phyloP scores from a whole-genome alignment of 2,888 invertebrate genomes.

The Gari tellinella region DNA sequence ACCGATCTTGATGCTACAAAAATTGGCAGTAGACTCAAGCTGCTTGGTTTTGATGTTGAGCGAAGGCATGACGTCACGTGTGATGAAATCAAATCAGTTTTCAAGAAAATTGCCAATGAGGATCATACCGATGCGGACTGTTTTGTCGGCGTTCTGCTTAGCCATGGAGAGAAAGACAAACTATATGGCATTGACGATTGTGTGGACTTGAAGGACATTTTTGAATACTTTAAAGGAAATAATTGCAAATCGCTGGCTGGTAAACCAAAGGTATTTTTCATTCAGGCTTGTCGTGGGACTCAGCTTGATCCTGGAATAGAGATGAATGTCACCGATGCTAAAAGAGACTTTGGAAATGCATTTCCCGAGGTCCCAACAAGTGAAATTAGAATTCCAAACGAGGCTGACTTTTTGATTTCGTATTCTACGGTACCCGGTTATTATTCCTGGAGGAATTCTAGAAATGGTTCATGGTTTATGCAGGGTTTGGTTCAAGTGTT shows the following conservation, averaged over 20 bases:
- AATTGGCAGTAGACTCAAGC: constrained; percentile 86
- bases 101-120: constrained; percentile 37
- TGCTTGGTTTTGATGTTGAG: constrained; percentile 89
- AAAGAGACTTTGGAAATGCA: not conserved
- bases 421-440: constrained; percentile 83
- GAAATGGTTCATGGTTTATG: constrained; percentile 83
- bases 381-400: constrained; percentile 41
- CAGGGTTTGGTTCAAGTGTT: constrained; percentile 80
- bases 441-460: constrained; percentile 83
- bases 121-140: constrained; percentile 53
- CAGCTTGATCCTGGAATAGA: constrained; percentile 44
- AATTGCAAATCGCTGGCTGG: constrained; percentile 55
- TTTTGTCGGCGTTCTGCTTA: constrained; percentile 60
- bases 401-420: constrained; percentile 82
- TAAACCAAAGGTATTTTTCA: constrained; percentile 66
- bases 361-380: not conserved
- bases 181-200: constrained; percentile 57
- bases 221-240: constrained; percentile 40
- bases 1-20: constrained; percentile 94
- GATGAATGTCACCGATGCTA: constrained; percentile 44
- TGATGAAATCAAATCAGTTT: constrained; percentile 84
- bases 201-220: constrained; percentile 43
- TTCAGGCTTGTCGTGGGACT: constrained; percentile 65
- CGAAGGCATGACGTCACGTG: constrained; percentile 88
- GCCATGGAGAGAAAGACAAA: constrained; percentile 59